Evolutionary conservation across 2,888 invertebrate genomes (phyloP), one percentile per base, ranked within the genome.

Genomic region (Drosophila stalkeri): DNA sequence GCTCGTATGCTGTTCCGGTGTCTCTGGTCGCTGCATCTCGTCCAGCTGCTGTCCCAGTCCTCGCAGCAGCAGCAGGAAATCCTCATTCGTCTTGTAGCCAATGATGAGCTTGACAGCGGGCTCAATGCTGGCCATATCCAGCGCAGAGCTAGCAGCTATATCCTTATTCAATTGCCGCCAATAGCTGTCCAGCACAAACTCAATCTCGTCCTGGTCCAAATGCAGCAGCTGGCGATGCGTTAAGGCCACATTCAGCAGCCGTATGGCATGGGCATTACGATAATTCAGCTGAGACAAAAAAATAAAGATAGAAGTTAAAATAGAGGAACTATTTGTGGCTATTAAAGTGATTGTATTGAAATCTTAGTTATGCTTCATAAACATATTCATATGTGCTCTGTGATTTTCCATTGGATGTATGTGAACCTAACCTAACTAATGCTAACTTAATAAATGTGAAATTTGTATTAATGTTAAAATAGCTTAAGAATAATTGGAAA

Each of bases 181-280:
- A 72, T 92, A 93, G 46, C 90, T 82, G 31, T 89, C 87, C 7
- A 93, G 67, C 6, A 93, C 91, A 59, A 91, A 90, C 59, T 92
- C 90, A 35, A 93, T 91, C 77, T 93, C 93, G 55, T 91, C 92
- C 59, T 86, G 89, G 54, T 92, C 92, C 39, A 93, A 82, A 57
- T 92, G 91, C 57, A 93, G 67, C 16, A 78, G 70, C 46, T 80
- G 77, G 0, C 91, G 89, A 73, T 92, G 74, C 27, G 81, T 84
- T 0, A 93, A 68, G 0, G 92, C 91, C 37, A 87, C 81, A 63
- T 82, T 89, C 18, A 93, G 84, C 52, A 93, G 73, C 11, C 89
- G 85, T 6, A 93, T 75, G 8, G 92, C 92, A 56, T 92, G 80
- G 0, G 73, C 47, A 77, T 91, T 91, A 8, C 89, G 87, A 57